These are phyloP conservation scores for Synchiropus splendidus DNA, from an alignment of 2,113 vertebrate species.

Conservation along the genomic window DNA sequence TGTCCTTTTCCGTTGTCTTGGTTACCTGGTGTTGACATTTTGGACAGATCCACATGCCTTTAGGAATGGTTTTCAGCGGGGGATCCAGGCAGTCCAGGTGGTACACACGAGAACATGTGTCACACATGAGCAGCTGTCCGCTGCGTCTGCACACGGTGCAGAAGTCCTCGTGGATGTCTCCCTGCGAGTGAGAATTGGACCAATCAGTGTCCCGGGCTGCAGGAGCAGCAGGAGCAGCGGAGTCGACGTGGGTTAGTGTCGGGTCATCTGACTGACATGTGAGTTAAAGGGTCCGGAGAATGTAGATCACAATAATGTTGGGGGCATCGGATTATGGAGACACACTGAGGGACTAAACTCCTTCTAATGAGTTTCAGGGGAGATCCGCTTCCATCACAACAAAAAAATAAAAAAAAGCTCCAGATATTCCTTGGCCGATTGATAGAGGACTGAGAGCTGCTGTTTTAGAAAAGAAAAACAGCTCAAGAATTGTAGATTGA, in stretches of 20 bases:
- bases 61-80: slow-evolving; percentile 98
- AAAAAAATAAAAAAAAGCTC: too few species aligned
- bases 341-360: too few species aligned
- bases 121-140: slow-evolving; percentile 98
- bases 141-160: slow-evolving; percentile 99
- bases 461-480: too few species aligned
- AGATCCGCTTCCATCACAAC: too few species aligned
- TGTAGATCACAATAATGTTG: too few species aligned
- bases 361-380: too few species aligned
- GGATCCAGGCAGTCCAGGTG: slow-evolving; percentile 99
- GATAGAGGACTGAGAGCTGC: too few species aligned
- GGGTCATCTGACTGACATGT: slow-evolving; percentile 28
- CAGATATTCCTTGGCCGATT: too few species aligned
- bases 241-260: slow-evolving; percentile 25
- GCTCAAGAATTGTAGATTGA: too few species aligned
- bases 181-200: slow-evolving; percentile 82
- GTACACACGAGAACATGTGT: slow-evolving; percentile 98
- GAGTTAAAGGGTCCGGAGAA: slow-evolving; percentile 26
- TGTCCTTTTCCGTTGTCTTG: slow-evolving; percentile 38
- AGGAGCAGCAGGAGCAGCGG: slow-evolving; percentile 30
- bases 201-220: slow-evolving; percentile 66
- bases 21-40: slow-evolving; percentile 99
- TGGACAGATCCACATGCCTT: slow-evolving; percentile 99
- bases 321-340: too few species aligned
- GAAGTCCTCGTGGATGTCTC: slow-evolving; percentile 99